Base-by-base conservation (phyloP, 2,797 vertebrate species). In the Crax fasciolata region DNA sequence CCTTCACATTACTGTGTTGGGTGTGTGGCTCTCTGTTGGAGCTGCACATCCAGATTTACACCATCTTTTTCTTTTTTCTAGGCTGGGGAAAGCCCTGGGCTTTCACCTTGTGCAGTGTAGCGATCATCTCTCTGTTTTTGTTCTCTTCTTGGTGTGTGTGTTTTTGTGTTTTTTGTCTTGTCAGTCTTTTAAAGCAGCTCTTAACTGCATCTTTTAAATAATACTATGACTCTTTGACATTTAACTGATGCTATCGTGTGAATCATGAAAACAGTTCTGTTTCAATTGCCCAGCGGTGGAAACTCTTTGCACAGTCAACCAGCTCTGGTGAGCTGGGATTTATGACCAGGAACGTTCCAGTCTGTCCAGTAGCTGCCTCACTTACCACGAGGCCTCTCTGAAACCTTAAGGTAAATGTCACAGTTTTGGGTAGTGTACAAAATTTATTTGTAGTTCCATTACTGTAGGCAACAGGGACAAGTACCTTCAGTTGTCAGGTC, bases 51-150 rank as follows among this genome's bases (percentile, higher is more conserved):
- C 16, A 48, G 43, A 6, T 43, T 52, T 51, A 10, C 20, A 18
- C 19, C 4, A 28, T 30, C 0, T 44, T 10, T 51, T 43, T 30
- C 7, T 0, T 1, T 32, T 57, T 41, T 84, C 81, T n/a, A 54
- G 61, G 20, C 46, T 82, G 28, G 25, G 35, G 27, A 27, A 32
- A 74, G 20, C 10, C n/a, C 20, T 13, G 39, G 62, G 28, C 18
- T 68, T 30, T 59, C 23, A 44, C 27, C 16, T 57, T 62, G 32
- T 71, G 57, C 3, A 9, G 20, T 1, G 2, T 5, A n/a, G 27
- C n/a, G 30, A 55, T 55, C 30, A 19, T 55, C 54, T 54, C 27
- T 54, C 28, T 55, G 52, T 10, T 43, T 43, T 43, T 55, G 52
- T 20, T 55, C n/a, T 55, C 11, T n/a, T 55, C n/a, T n/a, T n/a